These are phyloP conservation scores for Petaurus breviceps DNA, from an alignment of 2,113 vertebrate species.

Conservation along the genomic window DNA sequence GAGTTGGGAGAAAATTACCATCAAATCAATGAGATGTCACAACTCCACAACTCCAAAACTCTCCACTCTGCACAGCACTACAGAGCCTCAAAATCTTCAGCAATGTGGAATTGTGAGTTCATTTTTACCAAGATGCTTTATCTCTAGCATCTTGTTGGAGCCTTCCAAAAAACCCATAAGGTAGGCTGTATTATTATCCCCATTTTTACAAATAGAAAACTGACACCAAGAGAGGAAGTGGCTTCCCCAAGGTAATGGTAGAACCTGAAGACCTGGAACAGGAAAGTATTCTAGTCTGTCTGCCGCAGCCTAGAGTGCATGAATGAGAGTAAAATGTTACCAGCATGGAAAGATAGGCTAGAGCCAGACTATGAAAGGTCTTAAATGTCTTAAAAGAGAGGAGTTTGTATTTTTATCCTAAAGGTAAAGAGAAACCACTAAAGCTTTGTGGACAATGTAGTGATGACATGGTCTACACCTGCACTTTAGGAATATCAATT, in stretches of 20 bases:
- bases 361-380: not conserved
- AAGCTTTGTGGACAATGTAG: not conserved
- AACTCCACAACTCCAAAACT: not conserved
- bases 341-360: not conserved
- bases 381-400: not conserved
- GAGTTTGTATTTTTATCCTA: not conserved
- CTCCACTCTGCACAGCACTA: not conserved
- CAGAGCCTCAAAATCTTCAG: not conserved
- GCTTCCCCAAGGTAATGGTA: not conserved
- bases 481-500: not conserved
- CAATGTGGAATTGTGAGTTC: not conserved
- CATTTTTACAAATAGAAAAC: not conserved
- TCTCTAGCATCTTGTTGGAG: too few relatives aligned
- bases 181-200: not conserved
- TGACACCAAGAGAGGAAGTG: too few relatives aligned
- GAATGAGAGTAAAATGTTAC: not conserved
- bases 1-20: not conserved
- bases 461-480: not conserved
- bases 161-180: not conserved
- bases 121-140: not conserved
- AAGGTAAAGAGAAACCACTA: not conserved
- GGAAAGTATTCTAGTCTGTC: not conserved
- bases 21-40: not conserved
- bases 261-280: not conserved
- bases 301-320: not conserved